These are phyloP conservation scores for Podarcis raffonei DNA, from an alignment of 2,113 vertebrate species.

Conservation along the genomic window DNA sequence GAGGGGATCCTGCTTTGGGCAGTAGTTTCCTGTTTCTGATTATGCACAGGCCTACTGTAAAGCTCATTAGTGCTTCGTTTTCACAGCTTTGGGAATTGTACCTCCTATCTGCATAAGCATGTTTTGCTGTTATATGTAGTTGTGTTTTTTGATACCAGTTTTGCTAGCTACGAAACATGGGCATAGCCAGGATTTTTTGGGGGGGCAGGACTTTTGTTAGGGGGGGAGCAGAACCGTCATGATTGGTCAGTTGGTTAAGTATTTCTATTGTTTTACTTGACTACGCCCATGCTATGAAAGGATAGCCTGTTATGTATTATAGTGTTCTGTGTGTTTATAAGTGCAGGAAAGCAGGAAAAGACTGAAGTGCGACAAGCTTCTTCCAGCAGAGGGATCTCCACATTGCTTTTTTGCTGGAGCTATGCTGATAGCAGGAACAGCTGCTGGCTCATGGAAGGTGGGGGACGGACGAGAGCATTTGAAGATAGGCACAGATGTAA, in stretches of 20 bases:
- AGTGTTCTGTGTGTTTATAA: no score
- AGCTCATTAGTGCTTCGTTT: not conserved
- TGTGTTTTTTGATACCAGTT: not conserved
- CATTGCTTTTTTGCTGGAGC: constrained; percentile 50
- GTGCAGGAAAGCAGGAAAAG: not conserved
- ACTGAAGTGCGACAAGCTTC: not conserved
- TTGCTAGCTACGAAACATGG: not conserved
- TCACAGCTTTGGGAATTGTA: no score
- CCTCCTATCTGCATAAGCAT: not conserved
- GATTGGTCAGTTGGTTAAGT: no score
- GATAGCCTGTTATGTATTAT: not conserved
- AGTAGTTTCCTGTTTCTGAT: not conserved
- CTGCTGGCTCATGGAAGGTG: constrained; percentile 74
- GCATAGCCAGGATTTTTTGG: no score
- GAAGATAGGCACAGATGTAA: constrained; percentile 90
- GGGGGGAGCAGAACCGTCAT: no score
- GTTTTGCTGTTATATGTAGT: not conserved
- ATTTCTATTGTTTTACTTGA: no score
- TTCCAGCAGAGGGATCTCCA: constrained; percentile 63
- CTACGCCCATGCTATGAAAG: no score
- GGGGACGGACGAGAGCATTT: constrained; percentile 59
- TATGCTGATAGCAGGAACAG: constrained; percentile 73
- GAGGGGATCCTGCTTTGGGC: not conserved
- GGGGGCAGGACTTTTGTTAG: no score
- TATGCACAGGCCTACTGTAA: not conserved